These are phyloP conservation scores for Leuciscus idus DNA, from an alignment of 2,113 vertebrate genomes.

Conservation along the genomic window DNA sequence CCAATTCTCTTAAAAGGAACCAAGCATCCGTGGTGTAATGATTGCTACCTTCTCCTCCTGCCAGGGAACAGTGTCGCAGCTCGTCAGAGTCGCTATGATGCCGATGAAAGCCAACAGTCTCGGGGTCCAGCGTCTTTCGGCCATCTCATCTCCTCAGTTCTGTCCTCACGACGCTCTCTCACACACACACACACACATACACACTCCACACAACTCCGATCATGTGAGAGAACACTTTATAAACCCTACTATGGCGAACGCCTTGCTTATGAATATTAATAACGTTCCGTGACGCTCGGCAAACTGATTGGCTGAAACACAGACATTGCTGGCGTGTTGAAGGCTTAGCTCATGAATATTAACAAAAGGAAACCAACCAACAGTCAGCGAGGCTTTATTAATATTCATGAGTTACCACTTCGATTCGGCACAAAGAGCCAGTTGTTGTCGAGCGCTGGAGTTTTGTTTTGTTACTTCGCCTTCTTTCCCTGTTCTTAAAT, in stretches of 20 bases:
- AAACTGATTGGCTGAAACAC: neutral
- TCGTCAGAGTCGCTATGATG: constrained; percentile 58
- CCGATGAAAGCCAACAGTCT: constrained; percentile 54
- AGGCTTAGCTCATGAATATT: neutral
- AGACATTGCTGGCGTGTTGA: too few relatives aligned
- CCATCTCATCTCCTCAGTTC: constrained; percentile 57
- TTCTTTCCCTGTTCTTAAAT: neutral
- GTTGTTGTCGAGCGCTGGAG: neutral
- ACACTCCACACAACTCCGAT: constrained; percentile 62
- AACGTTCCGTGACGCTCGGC: neutral
- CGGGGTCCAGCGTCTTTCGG: constrained; percentile 55
- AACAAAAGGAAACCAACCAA: neutral
- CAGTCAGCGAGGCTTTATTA: neutral
- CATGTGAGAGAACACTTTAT: constrained; percentile 69
- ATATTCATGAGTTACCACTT: neutral
- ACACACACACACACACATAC: neutral
- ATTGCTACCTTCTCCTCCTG: constrained; percentile 74
- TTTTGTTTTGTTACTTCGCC: neutral
- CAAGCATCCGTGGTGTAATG: neutral
- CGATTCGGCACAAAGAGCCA: neutral
- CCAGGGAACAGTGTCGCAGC: constrained; percentile 66
- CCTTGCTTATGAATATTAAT: neutral
- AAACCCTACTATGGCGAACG: constrained; percentile 5
- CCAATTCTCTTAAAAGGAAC: neutral
- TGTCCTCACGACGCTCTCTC: constrained; percentile 39